Base-by-base conservation (phyloP, 1,140 invertebrate species). In the Campodea augens region DNA sequence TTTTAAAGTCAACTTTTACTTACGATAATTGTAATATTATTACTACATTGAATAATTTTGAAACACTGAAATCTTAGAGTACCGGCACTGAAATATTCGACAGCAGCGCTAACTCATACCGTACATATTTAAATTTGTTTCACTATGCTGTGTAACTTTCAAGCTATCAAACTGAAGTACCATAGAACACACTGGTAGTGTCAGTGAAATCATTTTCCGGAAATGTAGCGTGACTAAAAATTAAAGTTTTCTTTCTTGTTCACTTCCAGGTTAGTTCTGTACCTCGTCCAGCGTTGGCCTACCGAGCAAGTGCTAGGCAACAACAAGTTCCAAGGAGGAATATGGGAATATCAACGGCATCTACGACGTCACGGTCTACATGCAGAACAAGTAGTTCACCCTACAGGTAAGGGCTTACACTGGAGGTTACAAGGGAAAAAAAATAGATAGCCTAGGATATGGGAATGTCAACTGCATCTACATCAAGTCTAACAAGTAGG, bases 331-430 rank as follows among this genome's bases (percentile, higher is more conserved):
- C 75, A 1, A 65, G 81, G 49, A 63, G 87, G 39, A 89, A 90
- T 56, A 78, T 93, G 49, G 89, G 89, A 20, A 91, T 95, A 47
- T 93, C 89, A n/a, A 89, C 87, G 1, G 89, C 87, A 0, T 90
- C 84, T 45, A 93, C 89, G 1, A 96, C 89, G 1, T 91, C 87
- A 13, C 68, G 87, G 43, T 92, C 88, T 25, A 95, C 89, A 4
- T 89, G 85, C 25, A 95, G 93, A 62, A 92, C 87, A 5, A 83
- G 83, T 54, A 89, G 85, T 21, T 90, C 85, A 62, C 84, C 87
- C 5, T 92, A 91, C 55, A 75, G 76, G 65, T 73, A 63, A 46
- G 57, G 63, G 41, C 57, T 55, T 42, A 60, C 18, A 46, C 37
- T 25, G 43, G 41, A 58, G 57, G 24, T 21, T 25, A 44, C 46